Base-by-base conservation (phyloP, 2,888 invertebrate genomes). In the Melitaea athalia region DNA sequence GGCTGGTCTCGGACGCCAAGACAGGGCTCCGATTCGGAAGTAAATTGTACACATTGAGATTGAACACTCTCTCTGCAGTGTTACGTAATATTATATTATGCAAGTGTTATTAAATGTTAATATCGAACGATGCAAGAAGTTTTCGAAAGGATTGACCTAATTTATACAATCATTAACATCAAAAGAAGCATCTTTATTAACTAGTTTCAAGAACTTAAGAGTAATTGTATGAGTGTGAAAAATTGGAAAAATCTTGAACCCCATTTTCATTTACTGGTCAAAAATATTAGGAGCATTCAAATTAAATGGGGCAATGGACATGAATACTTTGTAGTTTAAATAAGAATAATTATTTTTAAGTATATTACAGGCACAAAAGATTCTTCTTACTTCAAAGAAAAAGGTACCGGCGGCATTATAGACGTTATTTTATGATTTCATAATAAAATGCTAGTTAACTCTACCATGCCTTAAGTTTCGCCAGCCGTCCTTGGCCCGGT, bases 11-110 rank as follows among this genome's bases (percentile, higher is more conserved):
- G 67, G 72, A 69, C 66, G 68, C 45, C 60, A 64, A 67, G 64
- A 69, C 74, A 79, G 79, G 78, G 80, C 81, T 84, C 80, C 79
- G 80, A 83, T 87, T 90, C 86, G 85, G 87, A 88, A 89, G 86
- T 85, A 84, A 86, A 86, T 84, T 85, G 82, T 79, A 79, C 74
- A 80, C 76, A 78, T 76, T 79, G 70, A 78, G 81, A 72, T 68
- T 67, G 66, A 67, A 70, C 72, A 68, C 86, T 85, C 88, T 88
- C 90, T 83, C 88, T 81, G 77, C 72, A 72, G 73, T 59, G 68
- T 90, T 87, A 87, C 80, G 84, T 80, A 89, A 91, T 76, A 74
- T 60, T 68, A 38, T 77, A 83, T 91, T 91, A 84, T 85, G 79
- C 76, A 78, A 81, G 70, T 64, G 43, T 70, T 69, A 70, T 70